Conservation (phyloP, 2,888 invertebrate species). For the Drosophila peninsularis region DNA sequence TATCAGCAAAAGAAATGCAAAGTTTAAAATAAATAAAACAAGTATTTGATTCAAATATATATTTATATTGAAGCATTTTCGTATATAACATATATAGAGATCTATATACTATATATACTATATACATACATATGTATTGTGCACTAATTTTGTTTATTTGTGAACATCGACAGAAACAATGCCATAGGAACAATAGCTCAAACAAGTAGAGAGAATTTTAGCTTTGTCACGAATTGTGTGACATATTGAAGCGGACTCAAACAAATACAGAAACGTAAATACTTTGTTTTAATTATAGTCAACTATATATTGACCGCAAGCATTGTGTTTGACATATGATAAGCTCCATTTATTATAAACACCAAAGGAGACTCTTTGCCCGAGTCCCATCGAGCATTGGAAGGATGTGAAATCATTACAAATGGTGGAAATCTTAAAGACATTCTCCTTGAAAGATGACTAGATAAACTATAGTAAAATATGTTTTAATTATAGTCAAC, state of each 20-base stretch:
- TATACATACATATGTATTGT: background rate
- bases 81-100: background rate
- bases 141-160: background rate
- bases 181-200: background rate
- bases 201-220: background rate
- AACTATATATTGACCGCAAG: background rate
- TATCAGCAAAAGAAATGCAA: constrained; percentile 4
- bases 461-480: too few species aligned
- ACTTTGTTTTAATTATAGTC: background rate
- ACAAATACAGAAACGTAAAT: background rate
- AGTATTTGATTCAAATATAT: background rate
- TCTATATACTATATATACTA: too few species aligned
- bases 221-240: constrained; percentile 1
- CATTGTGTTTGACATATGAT: too few species aligned
- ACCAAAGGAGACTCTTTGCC: too few species aligned
- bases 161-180: constrained; percentile 1
- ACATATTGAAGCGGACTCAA: background rate
- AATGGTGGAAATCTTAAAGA: too few species aligned
- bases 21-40: background rate
- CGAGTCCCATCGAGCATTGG: too few species aligned
- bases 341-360: too few species aligned
- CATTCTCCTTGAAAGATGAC: too few species aligned
- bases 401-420: too few species aligned
- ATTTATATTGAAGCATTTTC: background rate
- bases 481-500: background rate